Percentiles rank a stretch among this genome's conserved stretches.
phyloP scores from a whole-genome alignment of 2,888 invertebrate species.

The Limnephilus rhombicus region DNA sequence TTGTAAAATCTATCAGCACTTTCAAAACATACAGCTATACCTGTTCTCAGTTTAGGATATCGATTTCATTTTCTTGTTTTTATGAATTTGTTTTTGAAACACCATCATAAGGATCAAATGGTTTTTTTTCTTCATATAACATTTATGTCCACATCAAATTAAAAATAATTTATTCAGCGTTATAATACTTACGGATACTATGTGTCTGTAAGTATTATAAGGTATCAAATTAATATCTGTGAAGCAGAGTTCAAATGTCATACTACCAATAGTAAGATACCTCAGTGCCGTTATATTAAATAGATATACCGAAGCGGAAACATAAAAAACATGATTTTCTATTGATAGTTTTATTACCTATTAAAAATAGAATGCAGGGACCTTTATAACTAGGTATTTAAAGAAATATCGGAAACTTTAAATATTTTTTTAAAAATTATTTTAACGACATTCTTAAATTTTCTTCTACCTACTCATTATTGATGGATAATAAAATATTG shows the following conservation, averaged over 20 bases:
- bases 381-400: neutral
- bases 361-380: neutral
- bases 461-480: neutral
- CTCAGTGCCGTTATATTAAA: neutral
- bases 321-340: neutral
- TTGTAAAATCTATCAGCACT: neutral
- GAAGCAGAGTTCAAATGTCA: neutral
- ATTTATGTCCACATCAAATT: neutral
- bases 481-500: too few species aligned
- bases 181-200: neutral
- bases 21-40: neutral
- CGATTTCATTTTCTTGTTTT: neutral
- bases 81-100: neutral
- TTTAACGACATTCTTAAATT: neutral
- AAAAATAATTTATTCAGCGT: neutral
- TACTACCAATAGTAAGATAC: neutral
- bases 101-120: neutral
- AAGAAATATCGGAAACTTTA: neutral
- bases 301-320: neutral
- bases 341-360: neutral
- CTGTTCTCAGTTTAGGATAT: neutral
- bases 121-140: neutral
- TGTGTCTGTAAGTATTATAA: neutral
- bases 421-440: too few species aligned
- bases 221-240: neutral